Evolutionary conservation across 2,113 vertebrate genomes (phyloP), one percentile per base, ranked within the genome.

Genomic region (Notechis scutatus): DNA sequence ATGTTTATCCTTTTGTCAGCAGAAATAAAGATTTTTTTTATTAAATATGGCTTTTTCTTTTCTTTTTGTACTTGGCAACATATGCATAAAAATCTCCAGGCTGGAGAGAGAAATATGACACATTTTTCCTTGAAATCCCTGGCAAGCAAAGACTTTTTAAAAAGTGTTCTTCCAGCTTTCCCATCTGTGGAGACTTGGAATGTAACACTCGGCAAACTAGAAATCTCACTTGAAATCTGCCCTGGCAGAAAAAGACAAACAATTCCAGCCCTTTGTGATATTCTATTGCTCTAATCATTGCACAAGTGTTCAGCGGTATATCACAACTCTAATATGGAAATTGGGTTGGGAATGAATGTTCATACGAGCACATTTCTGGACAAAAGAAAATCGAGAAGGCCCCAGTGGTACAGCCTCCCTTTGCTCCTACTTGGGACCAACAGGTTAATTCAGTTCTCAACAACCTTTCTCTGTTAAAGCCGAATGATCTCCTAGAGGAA

Each of bases 1-100:
- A n/a, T 90, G 90, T 94, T 96, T 96, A 95, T 95, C 89, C 92
- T 94, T 97, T 96, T 94, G 95, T 97, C 96, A 96, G 95, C 92
- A 95, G 45, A 96, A 97, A 96, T 95, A 93, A 50, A 95, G 93
- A 93, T 91, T 86, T 92, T 95, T 86, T 92, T 59, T 14, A 95
- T 29, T 92, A 96, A 94, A 29, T 54, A 1, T 34, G 89, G 85
- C 92, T 92, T 91, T 94, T 95, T 59, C 95, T 95, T 95, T 93
- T 55, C 95, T 95, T 94, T 92, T 91, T 57, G 47, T 56, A 94
- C 94, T 96, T 94, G 86, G 93, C 90, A 96, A 96, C 91, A 88
- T 96, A 89, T 39, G 89, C 92, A 95, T 74, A 92, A 87, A 91
- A 94, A 94, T 96, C 93, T 95, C 94, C 92, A 95, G 91, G 91